These are phyloP conservation scores for Heliconius aoede DNA, from an alignment of 2,888 invertebrate genomes.

Conservation along the genomic window DNA sequence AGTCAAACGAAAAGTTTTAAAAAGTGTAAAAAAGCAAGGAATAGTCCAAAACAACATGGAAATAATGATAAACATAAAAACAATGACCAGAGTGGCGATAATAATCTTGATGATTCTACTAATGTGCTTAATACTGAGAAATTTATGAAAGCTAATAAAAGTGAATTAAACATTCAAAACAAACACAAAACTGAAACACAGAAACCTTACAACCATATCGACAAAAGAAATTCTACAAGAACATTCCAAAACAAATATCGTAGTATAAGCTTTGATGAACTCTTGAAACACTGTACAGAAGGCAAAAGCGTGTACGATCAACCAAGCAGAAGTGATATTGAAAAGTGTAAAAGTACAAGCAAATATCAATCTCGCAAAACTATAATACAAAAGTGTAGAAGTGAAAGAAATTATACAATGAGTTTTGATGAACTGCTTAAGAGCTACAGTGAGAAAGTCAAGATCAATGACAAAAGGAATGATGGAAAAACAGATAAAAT, in stretches of 20 bases:
- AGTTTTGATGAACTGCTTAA: slow-evolving; percentile 25
- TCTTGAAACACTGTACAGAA: slow-evolving; percentile 8
- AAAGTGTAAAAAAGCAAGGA: background rate
- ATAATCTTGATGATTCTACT: background rate
- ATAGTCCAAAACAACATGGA: background rate
- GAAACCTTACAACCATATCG: background rate
- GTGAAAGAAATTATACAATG: slow-evolving; percentile 9
- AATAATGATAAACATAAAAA: background rate
- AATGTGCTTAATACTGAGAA: background rate
- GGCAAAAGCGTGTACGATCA: slow-evolving; percentile 10
- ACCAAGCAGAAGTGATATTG: slow-evolving; percentile 24
- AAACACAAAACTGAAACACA: slow-evolving; percentile 5
- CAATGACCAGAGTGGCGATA: background rate
- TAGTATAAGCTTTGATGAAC: slow-evolving; percentile 21
- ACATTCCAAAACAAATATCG: slow-evolving; percentile 17
- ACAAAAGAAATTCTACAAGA: background rate
- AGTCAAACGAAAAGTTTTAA: slow-evolving; percentile 4
- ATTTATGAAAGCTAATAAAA: background rate
- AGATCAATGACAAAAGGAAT: background rate
- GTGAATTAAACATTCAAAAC: background rate
- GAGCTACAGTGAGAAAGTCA: slow-evolving; percentile 15
- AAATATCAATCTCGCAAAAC: background rate
- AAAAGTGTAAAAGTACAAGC: slow-evolving; percentile 17
- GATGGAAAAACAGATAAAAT: background rate
- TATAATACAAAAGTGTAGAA: slow-evolving; percentile 5